These are phyloP conservation scores for Capreolus pygargus DNA, from an alignment of 2,113 vertebrate genomes.

Conservation along the genomic window DNA sequence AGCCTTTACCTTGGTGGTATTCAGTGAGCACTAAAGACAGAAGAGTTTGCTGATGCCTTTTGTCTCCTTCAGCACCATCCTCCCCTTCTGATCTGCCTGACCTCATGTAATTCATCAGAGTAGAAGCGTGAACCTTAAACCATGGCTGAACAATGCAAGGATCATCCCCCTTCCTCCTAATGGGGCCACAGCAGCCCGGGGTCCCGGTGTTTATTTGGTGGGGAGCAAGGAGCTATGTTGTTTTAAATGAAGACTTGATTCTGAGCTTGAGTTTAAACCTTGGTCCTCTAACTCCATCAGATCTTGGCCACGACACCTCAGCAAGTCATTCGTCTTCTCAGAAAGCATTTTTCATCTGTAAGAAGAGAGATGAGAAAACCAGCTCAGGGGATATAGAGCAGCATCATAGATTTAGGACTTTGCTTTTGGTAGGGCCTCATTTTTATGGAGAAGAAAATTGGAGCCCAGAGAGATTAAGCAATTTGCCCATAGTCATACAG, in stretches of 20 bases:
- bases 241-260: neutral
- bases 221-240: neutral
- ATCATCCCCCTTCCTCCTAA: neutral
- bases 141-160: neutral
- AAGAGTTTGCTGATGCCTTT: neutral
- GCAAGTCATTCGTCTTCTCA: neutral
- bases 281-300: neutral
- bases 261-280: neutral
- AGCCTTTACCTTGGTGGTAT: neutral
- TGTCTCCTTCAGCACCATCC: neutral
- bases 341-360: neutral
- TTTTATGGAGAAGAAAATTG: neutral
- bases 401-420: neutral
- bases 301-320: neutral
- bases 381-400: neutral
- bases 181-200: neutral
- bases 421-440: neutral
- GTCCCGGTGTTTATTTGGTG: neutral
- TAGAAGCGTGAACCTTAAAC: neutral
- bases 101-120: neutral
- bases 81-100: neutral
- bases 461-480: neutral
- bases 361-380: neutral
- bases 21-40: neutral
- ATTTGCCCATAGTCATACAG: neutral